Conservation (phyloP, 1,140 invertebrate genomes). For the Adoxophyes honmai region DNA sequence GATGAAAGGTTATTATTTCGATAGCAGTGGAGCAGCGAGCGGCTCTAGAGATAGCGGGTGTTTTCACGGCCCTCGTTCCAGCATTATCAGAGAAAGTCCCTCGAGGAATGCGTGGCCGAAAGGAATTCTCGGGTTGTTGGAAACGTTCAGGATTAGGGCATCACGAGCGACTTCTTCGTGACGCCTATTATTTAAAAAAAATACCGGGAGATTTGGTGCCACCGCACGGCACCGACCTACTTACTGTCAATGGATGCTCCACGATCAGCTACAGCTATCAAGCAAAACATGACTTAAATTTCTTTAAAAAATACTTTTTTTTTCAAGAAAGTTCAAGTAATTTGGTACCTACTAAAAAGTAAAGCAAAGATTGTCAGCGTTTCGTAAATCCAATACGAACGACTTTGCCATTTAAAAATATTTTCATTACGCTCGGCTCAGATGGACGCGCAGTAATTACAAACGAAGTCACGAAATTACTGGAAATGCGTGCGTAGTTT, state of each 20-base stretch:
- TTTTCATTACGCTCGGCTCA: slow-evolving; percentile 8
- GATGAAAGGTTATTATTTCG: slow-evolving; percentile 64
- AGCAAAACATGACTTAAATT: too few relatives aligned
- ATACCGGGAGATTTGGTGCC: too few relatives aligned
- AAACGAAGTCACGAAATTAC: slow-evolving; percentile 50
- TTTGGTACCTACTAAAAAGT: too few relatives aligned
- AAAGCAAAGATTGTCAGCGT: too few relatives aligned
- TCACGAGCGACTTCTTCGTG: not conserved
- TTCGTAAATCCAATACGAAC: too few relatives aligned
- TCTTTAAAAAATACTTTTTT: too few relatives aligned
- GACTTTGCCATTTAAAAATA: not conserved
- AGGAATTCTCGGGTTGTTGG: slow-evolving; percentile 6
- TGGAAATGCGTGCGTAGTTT: slow-evolving; percentile 45
- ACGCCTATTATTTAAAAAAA: not conserved
- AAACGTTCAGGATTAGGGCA: not conserved
- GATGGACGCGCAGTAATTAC: slow-evolving; percentile 35
- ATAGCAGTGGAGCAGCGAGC: slow-evolving; percentile 38
- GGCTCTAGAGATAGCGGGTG: slow-evolving; percentile 15
- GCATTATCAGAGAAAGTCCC: slow-evolving; percentile 65
- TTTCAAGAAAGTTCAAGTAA: too few relatives aligned
- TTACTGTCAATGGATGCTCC: too few relatives aligned
- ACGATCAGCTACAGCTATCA: too few relatives aligned
- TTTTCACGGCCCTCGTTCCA: slow-evolving; percentile 28
- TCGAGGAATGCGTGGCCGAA: slow-evolving; percentile 36
- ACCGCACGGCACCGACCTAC: too few relatives aligned